These are phyloP conservation scores for Cherax quadricarinatus DNA, from an alignment of 1,140 invertebrate species.

Conservation along the genomic window DNA sequence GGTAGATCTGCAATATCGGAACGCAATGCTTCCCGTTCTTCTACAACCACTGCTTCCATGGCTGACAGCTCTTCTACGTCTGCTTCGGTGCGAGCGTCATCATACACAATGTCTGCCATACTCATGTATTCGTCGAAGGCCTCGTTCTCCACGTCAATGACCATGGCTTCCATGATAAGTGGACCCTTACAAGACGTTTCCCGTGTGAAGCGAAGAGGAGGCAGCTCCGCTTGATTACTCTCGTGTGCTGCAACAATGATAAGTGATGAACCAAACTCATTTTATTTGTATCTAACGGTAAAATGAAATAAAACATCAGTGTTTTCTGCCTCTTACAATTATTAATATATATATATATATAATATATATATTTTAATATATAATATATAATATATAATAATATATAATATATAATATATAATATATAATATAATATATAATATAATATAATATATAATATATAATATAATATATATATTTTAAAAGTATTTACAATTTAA, in stretches of 20 bases:
- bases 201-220: conserved; percentile 90
- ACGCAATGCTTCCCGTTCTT: conserved; percentile 66
- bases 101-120: conserved; percentile 81
- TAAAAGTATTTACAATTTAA: no score
- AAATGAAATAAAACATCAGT: no score
- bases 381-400: no score
- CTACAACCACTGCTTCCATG: conserved; percentile 66
- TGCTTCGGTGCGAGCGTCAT: conserved; percentile 83
- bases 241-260: conserved; percentile 77
- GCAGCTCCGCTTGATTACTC: conserved; percentile 91
- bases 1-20: conserved; percentile 72
- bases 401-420: no score
- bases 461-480: no score
- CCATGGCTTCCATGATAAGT: conserved; percentile 91
- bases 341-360: no score
- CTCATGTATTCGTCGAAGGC: conserved; percentile 85
- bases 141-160: conserved; percentile 87
- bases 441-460: no score
- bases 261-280: background rate
- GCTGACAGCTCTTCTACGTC: conserved; percentile 88
- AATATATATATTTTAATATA: no score
- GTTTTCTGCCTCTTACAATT: no score
- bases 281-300: background rate
- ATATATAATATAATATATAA: no score
- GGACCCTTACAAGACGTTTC: conserved; percentile 92